Evolutionary conservation across 2,888 invertebrate genomes (phyloP).

Genomic region (Rhodophaea formosa): DNA sequence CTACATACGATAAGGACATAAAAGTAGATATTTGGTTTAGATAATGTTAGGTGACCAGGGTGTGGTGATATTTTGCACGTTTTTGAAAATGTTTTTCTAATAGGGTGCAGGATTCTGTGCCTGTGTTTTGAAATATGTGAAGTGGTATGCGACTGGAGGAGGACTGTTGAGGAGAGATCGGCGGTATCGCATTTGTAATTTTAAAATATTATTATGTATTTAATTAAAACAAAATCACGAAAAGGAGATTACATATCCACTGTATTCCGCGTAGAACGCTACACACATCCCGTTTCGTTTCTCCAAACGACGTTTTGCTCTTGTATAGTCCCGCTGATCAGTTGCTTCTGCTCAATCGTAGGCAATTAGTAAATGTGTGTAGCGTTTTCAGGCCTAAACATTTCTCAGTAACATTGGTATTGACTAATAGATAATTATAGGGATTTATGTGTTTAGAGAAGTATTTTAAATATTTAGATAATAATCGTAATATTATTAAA

Average conservation of each 20-base stretch:
- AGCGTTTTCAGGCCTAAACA: conserved; percentile 75
- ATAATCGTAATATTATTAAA: conserved; percentile 71
- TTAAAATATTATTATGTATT: conserved; percentile 53
- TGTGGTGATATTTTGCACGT: conserved; percentile 81
- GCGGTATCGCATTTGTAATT: conserved; percentile 67
- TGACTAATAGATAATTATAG: conserved; percentile 78
- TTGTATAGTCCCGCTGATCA: conserved; percentile 28
- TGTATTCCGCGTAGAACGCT: conserved; percentile 68
- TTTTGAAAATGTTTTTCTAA: conserved; percentile 80
- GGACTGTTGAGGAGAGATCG: conserved; percentile 58
- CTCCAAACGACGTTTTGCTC: conserved; percentile 29
- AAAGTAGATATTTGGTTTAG: conserved; percentile 76
- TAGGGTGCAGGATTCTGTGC: conserved; percentile 66
- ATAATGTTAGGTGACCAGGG: conserved; percentile 81
- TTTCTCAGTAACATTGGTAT: conserved; percentile 75
- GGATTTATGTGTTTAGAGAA: conserved; percentile 80
- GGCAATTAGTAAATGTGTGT: conserved; percentile 57
- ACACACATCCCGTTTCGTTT: conserved; percentile 50
- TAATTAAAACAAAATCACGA: conserved; percentile 54
- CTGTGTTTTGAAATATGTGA: conserved; percentile 63
- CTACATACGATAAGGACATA: conserved; percentile 68
- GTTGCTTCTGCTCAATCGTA: conserved; percentile 55
- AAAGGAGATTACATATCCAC: conserved; percentile 75
- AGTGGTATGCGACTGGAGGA: conserved; percentile 54
- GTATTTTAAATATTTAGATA: conserved; percentile 81